Conservation (phyloP, 2,113 vertebrate species). For the Pollachius pollachius region DNA sequence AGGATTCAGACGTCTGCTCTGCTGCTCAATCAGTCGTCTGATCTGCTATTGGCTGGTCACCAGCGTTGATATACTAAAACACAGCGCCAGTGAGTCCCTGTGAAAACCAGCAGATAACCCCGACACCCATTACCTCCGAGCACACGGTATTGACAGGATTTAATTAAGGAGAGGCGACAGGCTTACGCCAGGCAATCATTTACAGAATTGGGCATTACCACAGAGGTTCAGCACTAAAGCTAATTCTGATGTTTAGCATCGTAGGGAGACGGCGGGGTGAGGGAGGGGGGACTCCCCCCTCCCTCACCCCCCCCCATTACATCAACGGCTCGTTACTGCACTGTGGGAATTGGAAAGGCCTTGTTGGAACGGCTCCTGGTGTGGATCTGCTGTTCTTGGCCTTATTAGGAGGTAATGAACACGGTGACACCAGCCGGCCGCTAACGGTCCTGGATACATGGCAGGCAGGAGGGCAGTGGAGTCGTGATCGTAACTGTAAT, state of each 20-base stretch:
- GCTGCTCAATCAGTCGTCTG: too few relatives aligned
- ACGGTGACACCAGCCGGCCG: neutral
- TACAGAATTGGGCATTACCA: conserved; percentile 1
- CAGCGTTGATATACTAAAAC: neutral
- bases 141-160: conserved; percentile 1
- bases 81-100: neutral
- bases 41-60: too few relatives aligned
- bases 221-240: conserved; percentile 26
- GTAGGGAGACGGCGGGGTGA: conserved; percentile 12
- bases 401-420: conserved; percentile 4
- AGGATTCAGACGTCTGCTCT: too few relatives aligned
- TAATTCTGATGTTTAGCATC: conserved; percentile 31
- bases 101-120: neutral
- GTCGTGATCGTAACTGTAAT: neutral
- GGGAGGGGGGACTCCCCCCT: too few relatives aligned
- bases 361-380: conserved; percentile 20
- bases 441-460: neutral
- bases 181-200: neutral
- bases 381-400: neutral
- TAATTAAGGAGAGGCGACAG: neutral
- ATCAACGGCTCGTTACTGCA: conserved; percentile 36
- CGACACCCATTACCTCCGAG: neutral
- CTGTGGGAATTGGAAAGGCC: conserved; percentile 33
- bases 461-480: neutral
- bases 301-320: neutral